These are phyloP conservation scores for Lasiurus cinereus DNA, from an alignment of 2,113 vertebrate genomes.

Conservation along the genomic window DNA sequence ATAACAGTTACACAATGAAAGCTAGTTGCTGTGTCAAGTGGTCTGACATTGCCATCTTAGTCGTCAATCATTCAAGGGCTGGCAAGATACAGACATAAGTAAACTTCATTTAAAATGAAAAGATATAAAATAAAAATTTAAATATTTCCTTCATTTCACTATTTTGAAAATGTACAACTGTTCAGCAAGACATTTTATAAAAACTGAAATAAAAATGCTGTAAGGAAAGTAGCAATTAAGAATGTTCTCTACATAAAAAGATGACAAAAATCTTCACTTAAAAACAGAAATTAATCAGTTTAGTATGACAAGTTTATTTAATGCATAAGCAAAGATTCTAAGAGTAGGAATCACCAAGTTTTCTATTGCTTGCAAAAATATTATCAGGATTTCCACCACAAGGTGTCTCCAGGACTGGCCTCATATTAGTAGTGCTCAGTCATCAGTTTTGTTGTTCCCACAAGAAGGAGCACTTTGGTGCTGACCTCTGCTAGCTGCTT, in stretches of 20 bases:
- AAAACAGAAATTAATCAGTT: not conserved
- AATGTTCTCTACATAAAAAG: not conserved
- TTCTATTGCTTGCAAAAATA: conserved; percentile 81
- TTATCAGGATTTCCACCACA: conserved; percentile 81
- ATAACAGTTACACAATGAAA: not conserved
- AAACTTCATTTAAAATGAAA: not conserved
- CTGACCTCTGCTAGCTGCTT: conserved; percentile 90
- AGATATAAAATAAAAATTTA: not conserved
- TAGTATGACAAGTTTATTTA: not conserved
- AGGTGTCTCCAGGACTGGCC: conserved; percentile 84
- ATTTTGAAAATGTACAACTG: not conserved
- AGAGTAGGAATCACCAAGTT: conserved; percentile 82
- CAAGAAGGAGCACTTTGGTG: conserved; percentile 85
- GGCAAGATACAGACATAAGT: too few species aligned
- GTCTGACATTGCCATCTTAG: not conserved
- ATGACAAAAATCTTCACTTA: not conserved
- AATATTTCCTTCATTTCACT: not conserved
- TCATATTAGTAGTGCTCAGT: conserved; percentile 85
- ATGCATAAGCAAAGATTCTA: conserved; percentile 43
- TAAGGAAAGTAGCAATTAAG: not conserved
- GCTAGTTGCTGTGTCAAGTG: not conserved
- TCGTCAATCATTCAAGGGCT: not conserved
- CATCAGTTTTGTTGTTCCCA: conserved; percentile 89
- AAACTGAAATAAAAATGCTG: not conserved
- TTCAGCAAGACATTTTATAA: not conserved